Percentiles rank a stretch among this genome's conserved stretches.
Evolutionary conservation across 2,888 invertebrate genomes (phyloP).

Genomic region (Drosophila antonietae): DNA sequence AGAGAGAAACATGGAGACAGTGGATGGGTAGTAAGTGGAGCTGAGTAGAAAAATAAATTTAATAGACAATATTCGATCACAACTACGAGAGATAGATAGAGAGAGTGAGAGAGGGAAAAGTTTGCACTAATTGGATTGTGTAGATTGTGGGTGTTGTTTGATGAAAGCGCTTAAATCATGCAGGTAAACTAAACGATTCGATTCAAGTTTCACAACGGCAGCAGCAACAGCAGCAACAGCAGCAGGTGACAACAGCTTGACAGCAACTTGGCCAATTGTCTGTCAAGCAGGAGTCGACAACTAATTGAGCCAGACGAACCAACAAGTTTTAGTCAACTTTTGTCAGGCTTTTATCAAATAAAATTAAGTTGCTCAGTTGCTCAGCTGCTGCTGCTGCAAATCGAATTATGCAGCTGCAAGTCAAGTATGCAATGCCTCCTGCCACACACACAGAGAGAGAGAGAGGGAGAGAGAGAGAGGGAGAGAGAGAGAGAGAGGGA

Average conservation of each 20-base stretch:
- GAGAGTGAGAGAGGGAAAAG: not conserved
- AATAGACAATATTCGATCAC: conserved; percentile 26
- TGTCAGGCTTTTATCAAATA: conserved; percentile 39
- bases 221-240: conserved; percentile 2
- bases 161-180: conserved; percentile 38
- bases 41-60: conserved; percentile 34
- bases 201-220: conserved; percentile 1
- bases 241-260: conserved; percentile 25
- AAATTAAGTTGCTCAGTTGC: conserved; percentile 43
- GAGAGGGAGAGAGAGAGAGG: not conserved
- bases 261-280: conserved; percentile 51
- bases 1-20: conserved; percentile 23
- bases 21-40: not conserved
- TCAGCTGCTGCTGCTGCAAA: conserved; percentile 28
- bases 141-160: conserved; percentile 1
- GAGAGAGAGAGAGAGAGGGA: not conserved
- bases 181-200: conserved; percentile 23
- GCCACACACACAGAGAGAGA: not conserved
- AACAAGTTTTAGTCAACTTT: conserved; percentile 46
- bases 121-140: conserved; percentile 11
- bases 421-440: conserved; percentile 43
- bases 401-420: conserved; percentile 58
- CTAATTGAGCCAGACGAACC: conserved; percentile 49
- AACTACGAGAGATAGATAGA: conserved; percentile 24
- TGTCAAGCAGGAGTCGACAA: conserved; percentile 31